Evolutionary conservation across 1,140 invertebrate species (phyloP), one percentile per base, ranked within the genome.

Genomic region (Drosophila parvula): DNA sequence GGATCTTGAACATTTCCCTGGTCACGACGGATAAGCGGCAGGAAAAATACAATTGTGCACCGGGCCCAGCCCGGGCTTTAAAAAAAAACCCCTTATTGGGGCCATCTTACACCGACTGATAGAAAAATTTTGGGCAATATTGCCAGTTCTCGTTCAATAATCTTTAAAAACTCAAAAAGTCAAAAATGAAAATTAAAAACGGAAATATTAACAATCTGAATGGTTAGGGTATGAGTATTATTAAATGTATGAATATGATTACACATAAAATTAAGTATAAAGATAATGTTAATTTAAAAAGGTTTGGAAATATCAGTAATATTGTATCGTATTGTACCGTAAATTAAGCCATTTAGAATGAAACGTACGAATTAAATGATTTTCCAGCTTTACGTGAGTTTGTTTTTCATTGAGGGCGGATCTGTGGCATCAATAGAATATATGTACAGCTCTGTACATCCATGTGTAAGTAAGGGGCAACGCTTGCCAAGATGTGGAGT

Each of bases 51-150:
- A 73, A 70, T 73, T 43, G 76, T 59, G 75, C 55, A 74, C 69
- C 59, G 69, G 70, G 71, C 71, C 71, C 69, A 74, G 70, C 59
- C 69, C 59, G 78, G 51, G 74, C 67, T 67, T 57, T 62, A 60
- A 73, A 81, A 60, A 50, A 81, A 61, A 51, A 40, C 57, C 80
- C 80, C 61, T 61, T 74, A 70, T 79, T 62, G 71, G 77, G 64
- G 61, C 63, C 64, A 80, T 57, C 78, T 77, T 62, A 83, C 64
- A 83, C 82, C 67, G 81, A 84, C 81, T 84, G 81, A 84, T 84
- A 84, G 81, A 75, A 53, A 70, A 57, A 77, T 85, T 84, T 82
- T 83, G 62, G 57, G 70, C 63, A 60, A 68, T 71, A 82, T 78
- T 59, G 62, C 67, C 80, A 77, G 67, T 83, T 84, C 77, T 84